Evolutionary conservation across 2,888 invertebrate species (phyloP), one percentile per base, ranked within the genome.

Genomic region (Melanchra persicariae): DNA sequence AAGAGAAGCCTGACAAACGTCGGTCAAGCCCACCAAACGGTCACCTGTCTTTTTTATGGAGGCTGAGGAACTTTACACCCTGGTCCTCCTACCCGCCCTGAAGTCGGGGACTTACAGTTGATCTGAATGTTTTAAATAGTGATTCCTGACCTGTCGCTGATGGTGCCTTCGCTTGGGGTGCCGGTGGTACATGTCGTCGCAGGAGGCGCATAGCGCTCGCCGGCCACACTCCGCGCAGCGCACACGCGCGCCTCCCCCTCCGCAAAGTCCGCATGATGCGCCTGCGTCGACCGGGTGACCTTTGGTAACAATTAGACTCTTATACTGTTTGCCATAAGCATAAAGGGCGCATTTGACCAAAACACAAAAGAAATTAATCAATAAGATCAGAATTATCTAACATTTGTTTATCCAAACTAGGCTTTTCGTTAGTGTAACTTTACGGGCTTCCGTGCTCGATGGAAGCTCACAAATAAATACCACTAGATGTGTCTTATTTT

Each of bases 121-220:
- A 34, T 45, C n/a, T 22, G n/a, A 30, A 22, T 24, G 9, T 8
- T n/a, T 30, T 22, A 4, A 40, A 26, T 17, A 70, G 26, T 17
- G 19, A 8, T 19, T 51, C 83, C 87, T 88, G 93, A 98, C 98
- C 96, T 98, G 97, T 89, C 99, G 96, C 80, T 97, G 96, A 91
- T 99, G 99, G 79, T 97, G 96, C 85, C 98, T 97, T 77, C 99
- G 96, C 89, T 99, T 98, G 0, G 99, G 99, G 92, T 99, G 99
- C 79, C 98, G 97, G 92, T 99, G 99, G 93, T 98, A 99, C 98
- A 99, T 98, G 91, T 98, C 98, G 91, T 99, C 99, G 94, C 99
- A 99, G 57, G 98, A 98, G 70, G 98, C 97, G 91, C 99, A 99
- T 85, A 98, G 98, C 69, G 98, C 98, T 87, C 98, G 98, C 26